Base-by-base conservation (phyloP, 2,888 invertebrate genomes). In the Euphydryas editha region DNA sequence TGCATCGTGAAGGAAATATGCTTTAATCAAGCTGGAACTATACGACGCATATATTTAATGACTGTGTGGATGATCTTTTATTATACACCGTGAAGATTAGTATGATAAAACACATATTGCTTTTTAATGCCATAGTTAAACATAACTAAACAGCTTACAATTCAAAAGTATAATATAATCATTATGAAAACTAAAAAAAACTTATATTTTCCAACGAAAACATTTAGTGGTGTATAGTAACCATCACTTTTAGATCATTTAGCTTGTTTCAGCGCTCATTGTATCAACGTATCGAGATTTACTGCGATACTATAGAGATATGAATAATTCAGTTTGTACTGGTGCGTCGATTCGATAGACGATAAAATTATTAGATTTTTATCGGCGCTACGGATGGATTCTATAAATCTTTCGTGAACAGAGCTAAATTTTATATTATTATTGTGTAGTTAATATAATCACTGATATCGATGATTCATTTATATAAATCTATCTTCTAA, bases 1-100 rank as follows among this genome's bases (percentile, higher is more conserved):
- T 65, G 65, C 65, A 54, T 67, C 66, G 65, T 56, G 56, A 65
- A 59, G 67, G 65, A 67, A 59, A 63, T 65, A 60, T 62, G 68
- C 59, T 69, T 73, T 76, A 74, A 76, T 76, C 73, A 72, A 73
- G 72, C 70, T 71, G 65, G 70, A 46, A 59, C 65, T 42, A 67
- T 70, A 66, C 61, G 62, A 30, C 59, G 36, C 44, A 62, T 46
- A 58, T 44, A 51, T 15, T 8, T 39, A 47, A 36, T 57, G 51
- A 64, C 7, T 46, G 44, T 7, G 21, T 39, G 24, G 46, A 18
- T 17, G 36, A 54, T 54, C 21, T 30, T 46, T 17, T 46, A 30
- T 51, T 47, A 20, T 20, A 18, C 13, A 47, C 8, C 13, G 18
- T 13, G 18, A 20, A 20, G 47, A 47, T 20, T 47, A 21, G 21